phyloP scores from a whole-genome alignment of 2,888 invertebrate genomes.

The Chrysolina oricalcia region DNA sequence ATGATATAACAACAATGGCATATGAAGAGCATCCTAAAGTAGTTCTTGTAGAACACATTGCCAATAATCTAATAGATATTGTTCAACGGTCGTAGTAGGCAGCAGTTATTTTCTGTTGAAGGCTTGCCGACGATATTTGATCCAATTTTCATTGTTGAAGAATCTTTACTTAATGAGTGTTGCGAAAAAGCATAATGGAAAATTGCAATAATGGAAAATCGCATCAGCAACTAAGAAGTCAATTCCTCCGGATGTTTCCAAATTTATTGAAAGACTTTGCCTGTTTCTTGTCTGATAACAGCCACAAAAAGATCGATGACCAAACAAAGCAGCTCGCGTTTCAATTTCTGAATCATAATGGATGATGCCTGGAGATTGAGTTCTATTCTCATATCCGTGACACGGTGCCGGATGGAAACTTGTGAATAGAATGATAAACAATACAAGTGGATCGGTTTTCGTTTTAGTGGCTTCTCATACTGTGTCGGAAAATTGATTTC shows the following conservation, averaged over 20 bases:
- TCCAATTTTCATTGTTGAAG: too few species aligned
- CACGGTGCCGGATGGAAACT: not conserved
- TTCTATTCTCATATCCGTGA: constrained; percentile 1
- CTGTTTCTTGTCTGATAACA: not conserved
- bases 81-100: too few species aligned
- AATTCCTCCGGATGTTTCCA: not conserved
- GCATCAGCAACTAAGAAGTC: not conserved
- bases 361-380: constrained; percentile 11
- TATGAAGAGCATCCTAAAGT: too few species aligned
- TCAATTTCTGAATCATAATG: constrained; percentile 8
- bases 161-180: too few species aligned
- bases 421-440: constrained; percentile 12
- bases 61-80: too few species aligned
- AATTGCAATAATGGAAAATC: not conserved
- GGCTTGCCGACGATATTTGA: too few species aligned
- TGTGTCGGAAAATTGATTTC: not conserved
- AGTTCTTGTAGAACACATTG: too few species aligned
- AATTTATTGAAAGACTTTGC: constrained; percentile 4
- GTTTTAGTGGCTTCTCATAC: not conserved
- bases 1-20: too few species aligned
- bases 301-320: not conserved
- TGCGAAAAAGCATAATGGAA: not conserved
- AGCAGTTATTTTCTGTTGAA: too few species aligned
- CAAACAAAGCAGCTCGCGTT: not conserved
- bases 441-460: constrained; percentile 1